Base-by-base conservation (phyloP, 2,888 invertebrate genomes). In the Drosophila monieri region DNA sequence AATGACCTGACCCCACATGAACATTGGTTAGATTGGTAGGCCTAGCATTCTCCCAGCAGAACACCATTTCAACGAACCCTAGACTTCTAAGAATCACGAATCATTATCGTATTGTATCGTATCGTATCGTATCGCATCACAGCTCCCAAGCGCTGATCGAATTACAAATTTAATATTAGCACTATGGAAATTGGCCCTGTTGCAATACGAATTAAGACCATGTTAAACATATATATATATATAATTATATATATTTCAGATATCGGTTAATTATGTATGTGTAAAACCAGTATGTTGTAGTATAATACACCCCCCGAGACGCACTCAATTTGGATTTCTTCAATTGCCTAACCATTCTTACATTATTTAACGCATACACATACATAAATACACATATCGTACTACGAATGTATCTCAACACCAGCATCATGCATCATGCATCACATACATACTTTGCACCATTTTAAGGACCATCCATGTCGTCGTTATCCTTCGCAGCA, bases 181-280 rank as follows among this genome's bases (percentile, higher is more conserved):
- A 84, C 66, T 83, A 85, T 77, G 84, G 80, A 80, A 77, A 84
- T 74, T 81, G 81, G 81, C 81, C 81, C 80, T 78, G 86, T 81
- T 81, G 81, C 81, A 81, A 81, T 81, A 81, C 65, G 55, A 71
- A 55, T 73, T 81, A 81, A 81, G 81, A 25, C 80, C 73, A 72
- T 65, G 60, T 67, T 73, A 65, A 76, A 70, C 46, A 79, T 56
- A 55, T 55, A 39, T 39, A 15, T 41, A 66, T 58, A 43, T 30
- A 53, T 47, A n/a, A 39, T 23, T 23, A 15, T 21, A 48, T 48
- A 25, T 12, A 32, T 32, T 12, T 47, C 14, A 39, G 64, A 69
- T 69, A 70, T 55, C 52, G 39, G 30, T 48, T 61, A 71, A 35
- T 47, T 39, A 61, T 52, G 32, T 61, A 70, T 48, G 62, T 47